Conservation (phyloP, 2,113 vertebrate genomes). For the Trichechus manatus region DNA sequence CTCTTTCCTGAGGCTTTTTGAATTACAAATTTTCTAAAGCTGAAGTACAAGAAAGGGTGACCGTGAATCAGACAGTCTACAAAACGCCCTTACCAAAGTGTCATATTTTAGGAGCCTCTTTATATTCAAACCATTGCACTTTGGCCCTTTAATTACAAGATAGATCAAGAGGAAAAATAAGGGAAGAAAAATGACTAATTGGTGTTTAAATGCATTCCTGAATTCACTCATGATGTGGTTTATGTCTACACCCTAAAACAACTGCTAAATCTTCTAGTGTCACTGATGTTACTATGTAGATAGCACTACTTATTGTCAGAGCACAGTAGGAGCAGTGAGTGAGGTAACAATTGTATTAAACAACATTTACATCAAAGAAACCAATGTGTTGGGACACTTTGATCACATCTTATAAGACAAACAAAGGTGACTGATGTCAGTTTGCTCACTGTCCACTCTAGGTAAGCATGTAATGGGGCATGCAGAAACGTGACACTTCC, state of each 20-base stretch:
- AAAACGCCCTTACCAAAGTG: slow-evolving; percentile 53
- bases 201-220: slow-evolving; percentile 52
- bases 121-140: slow-evolving; percentile 44
- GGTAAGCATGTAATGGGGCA: slow-evolving; percentile 68
- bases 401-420: slow-evolving; percentile 71
- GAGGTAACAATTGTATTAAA: slow-evolving; percentile 78
- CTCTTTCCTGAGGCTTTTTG: slow-evolving; percentile 59
- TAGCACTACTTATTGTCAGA: slow-evolving; percentile 34
- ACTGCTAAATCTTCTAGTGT: slow-evolving; percentile 8
- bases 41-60: slow-evolving; percentile 59
- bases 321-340: slow-evolving; percentile 47
- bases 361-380: slow-evolving; percentile 61
- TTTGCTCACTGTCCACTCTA: slow-evolving; percentile 48
- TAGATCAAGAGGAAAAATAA: slow-evolving; percentile 35
- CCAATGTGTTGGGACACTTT: slow-evolving; percentile 31
- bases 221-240: background rate
- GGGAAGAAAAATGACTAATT: slow-evolving; percentile 42
- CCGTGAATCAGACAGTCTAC: slow-evolving; percentile 64
- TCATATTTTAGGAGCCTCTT: slow-evolving; percentile 63
- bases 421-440: slow-evolving; percentile 64
- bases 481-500: slow-evolving; percentile 45
- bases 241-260: slow-evolving; percentile 19
- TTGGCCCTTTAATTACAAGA: slow-evolving; percentile 46
- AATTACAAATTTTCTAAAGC: slow-evolving; percentile 69
- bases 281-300: slow-evolving; percentile 56